These are phyloP conservation scores for Indicator maculatus DNA, from an alignment of 2,113 vertebrate genomes.

Conservation along the genomic window DNA sequence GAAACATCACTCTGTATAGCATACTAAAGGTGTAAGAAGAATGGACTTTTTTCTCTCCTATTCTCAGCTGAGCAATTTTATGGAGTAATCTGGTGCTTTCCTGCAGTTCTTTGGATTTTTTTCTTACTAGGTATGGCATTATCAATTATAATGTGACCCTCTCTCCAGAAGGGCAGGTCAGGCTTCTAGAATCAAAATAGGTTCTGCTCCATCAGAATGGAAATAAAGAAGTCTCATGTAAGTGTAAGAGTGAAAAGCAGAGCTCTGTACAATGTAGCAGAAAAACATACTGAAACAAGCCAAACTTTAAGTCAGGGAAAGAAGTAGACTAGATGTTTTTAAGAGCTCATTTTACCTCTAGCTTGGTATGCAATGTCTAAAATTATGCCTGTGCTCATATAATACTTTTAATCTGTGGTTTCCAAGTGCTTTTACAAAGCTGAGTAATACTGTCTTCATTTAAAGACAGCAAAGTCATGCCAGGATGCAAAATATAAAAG, in stretches of 20 bases:
- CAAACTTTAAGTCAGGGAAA: not conserved
- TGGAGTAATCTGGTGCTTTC: not conserved
- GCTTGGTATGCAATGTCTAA: not conserved
- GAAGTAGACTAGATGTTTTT: not conserved
- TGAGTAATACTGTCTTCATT: not conserved
- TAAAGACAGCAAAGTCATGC: not conserved
- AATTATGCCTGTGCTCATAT: not conserved
- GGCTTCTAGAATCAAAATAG: not conserved
- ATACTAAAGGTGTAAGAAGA: not conserved
- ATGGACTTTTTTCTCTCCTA: not conserved
- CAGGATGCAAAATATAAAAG: not conserved
- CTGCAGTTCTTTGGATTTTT: not conserved
- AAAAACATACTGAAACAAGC: not conserved
- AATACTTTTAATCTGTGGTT: not conserved
- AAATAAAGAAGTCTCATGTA: not conserved
- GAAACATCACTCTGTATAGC: not conserved
- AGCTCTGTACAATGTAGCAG: not conserved
- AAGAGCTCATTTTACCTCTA: not conserved
- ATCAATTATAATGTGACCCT: not conserved
- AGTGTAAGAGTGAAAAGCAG: not conserved
- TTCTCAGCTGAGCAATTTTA: not conserved
- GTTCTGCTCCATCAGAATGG: not conserved
- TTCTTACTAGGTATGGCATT: not conserved
- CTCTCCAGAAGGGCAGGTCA: not conserved
- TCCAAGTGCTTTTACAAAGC: not conserved